Evolutionary conservation across 23 tunicate species (phyloP), one percentile per base, ranked within the genome.

Genomic region (Halocynthia roretzi): DNA sequence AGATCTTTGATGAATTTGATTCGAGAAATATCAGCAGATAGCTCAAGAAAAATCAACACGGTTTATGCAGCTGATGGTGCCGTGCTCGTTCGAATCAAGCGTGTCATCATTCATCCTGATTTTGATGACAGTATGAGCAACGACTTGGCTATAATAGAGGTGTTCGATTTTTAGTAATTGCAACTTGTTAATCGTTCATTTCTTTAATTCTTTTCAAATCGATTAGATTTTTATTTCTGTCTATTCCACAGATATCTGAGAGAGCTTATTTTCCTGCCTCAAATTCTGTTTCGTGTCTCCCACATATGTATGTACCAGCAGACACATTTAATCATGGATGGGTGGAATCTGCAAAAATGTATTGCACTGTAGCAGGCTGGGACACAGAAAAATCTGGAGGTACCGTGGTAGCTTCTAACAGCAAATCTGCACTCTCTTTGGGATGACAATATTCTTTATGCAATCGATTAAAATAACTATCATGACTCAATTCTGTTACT

Each of bases 351-450:
- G 88, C 86, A 19, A 78, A 83, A 50, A 11, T 31, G 5, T 88
- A 88, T 61, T 88, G 95, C 71, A 88, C 50, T 18, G 48, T 88
- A 22, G 81, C 87, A 21, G 95, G 95, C 17, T 88, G 95, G 95
- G 76, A 78, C 50, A 60, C 63, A 23, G 86, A 76, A 48, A 50
- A 40, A 7, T 76, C 76, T 19, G 68, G 68, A 31, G 86, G 93
- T 82, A 64, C 23, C 53, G 62, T 54, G 5, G 5, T 54, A 23
- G 0, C 20, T 8, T 56, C 5, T 51, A 18, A 54, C 5, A 2
- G 14, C 40, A 11, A 54, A n/a, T 22, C 12, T 15, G 40, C 8
- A 14, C 66, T 23, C 31, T 68, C 72, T 18, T 68, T 1, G 14
- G 14, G 14, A n/a, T 17, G 10, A 56, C 70, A 17, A 22, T 17